Conservation (phyloP, 1,140 invertebrate species). For the Achroia grisella region DNA sequence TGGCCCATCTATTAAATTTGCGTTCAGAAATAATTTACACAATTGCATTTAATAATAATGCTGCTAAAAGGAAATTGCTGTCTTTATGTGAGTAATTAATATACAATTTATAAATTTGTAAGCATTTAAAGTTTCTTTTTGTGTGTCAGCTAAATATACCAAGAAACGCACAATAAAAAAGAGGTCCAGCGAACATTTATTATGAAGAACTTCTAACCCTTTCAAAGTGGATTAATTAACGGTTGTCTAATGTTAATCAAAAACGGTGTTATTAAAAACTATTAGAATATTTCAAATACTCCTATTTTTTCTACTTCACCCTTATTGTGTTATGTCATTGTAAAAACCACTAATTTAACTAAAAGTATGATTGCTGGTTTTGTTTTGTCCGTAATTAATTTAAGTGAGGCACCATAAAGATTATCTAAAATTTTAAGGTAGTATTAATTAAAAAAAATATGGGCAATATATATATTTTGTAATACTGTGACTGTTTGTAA, state of each 20-base stretch:
- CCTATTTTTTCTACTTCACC: slow-evolving; percentile 28
- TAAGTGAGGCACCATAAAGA: slow-evolving; percentile 2
- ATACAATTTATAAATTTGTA: background rate
- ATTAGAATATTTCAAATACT: slow-evolving; percentile 57
- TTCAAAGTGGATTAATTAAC: slow-evolving; percentile 53
- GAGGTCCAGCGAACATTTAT: slow-evolving; percentile 12
- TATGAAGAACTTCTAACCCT: slow-evolving; percentile 35
- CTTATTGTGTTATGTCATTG: slow-evolving; percentile 32
- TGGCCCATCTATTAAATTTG: too few relatives aligned
- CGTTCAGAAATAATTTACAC: too few relatives aligned
- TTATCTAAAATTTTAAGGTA: background rate
- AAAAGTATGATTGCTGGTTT: slow-evolving; percentile 55
- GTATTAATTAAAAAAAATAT: background rate
- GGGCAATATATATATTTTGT: slow-evolving; percentile 20
- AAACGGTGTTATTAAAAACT: slow-evolving; percentile 60
- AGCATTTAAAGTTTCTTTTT: background rate
- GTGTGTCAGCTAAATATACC: background rate
- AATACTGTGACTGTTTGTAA: slow-evolving; percentile 46
- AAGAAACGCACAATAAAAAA: background rate
- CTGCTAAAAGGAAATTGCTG: too few relatives aligned
- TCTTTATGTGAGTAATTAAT: too few relatives aligned
- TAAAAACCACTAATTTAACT: slow-evolving; percentile 50
- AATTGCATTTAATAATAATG: too few relatives aligned
- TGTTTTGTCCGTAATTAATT: slow-evolving; percentile 43
- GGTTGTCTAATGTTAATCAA: slow-evolving; percentile 57